Evolutionary conservation across 2,113 vertebrate species (phyloP).

Genomic region (Strigops habroptila): DNA sequence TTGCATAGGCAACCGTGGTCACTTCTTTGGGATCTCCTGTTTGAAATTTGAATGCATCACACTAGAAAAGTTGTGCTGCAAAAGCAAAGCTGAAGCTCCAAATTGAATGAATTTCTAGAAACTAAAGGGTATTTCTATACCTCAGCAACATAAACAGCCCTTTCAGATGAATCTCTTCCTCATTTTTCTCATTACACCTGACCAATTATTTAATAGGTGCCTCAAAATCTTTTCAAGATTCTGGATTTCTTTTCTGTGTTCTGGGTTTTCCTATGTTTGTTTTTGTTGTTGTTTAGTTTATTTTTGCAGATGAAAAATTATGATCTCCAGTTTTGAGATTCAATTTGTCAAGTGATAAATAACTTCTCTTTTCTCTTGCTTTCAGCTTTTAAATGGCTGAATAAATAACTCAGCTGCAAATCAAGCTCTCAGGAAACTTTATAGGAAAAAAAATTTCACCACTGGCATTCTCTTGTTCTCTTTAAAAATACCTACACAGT

Average conservation of each 20-base stretch:
- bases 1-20: neutral
- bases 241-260: neutral
- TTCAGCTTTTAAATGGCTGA: neutral
- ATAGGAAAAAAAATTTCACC: neutral
- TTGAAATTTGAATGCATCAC: neutral
- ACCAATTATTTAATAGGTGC: neutral
- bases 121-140: neutral
- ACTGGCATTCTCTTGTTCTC: neutral
- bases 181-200: neutral
- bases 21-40: neutral
- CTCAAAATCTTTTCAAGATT: neutral
- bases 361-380: neutral
- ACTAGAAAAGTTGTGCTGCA: neutral
- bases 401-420: neutral
- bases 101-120: neutral
- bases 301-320: neutral
- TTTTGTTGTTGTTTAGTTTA: neutral
- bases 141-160: neutral
- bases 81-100: neutral
- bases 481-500: neutral
- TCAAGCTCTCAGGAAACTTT: neutral
- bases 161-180: neutral
- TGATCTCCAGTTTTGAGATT: neutral
- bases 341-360: neutral
- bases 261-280: neutral